A percentile compares a stretch with the other conserved stretches of the same genome.
phyloP scores from a whole-genome alignment of 2,797 vertebrate species.

The Acipenser ruthenus region DNA sequence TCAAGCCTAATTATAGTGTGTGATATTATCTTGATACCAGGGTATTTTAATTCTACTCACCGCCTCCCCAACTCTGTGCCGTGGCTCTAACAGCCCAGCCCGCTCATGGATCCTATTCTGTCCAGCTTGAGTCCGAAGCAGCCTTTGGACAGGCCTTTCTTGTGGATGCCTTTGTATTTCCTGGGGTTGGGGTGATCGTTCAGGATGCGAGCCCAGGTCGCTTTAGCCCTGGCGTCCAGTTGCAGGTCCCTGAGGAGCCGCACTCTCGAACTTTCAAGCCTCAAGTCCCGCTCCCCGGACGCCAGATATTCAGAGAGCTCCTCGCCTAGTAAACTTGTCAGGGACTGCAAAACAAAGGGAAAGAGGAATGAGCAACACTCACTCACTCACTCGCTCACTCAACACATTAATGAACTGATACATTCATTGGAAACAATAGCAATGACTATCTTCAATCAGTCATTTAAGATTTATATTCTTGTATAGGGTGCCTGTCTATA shows the following conservation, averaged over 20 bases:
- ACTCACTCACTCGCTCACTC: no score
- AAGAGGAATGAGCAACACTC: no score
- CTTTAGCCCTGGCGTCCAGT: slow-evolving; percentile 66
- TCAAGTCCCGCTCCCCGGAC: slow-evolving; percentile 58
- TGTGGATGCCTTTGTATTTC: slow-evolving; percentile 67
- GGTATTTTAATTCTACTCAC: slow-evolving; percentile 40
- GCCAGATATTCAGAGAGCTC: slow-evolving; percentile 65
- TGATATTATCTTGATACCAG: neutral
- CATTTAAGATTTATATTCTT: no score
- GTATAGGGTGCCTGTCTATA: no score
- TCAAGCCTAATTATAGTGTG: neutral
- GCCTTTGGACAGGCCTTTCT: slow-evolving; percentile 77
- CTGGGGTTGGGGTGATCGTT: slow-evolving; percentile 64
- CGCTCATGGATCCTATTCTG: slow-evolving; percentile 89
- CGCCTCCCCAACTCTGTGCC: slow-evolving; percentile 59
- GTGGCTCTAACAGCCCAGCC: slow-evolving; percentile 83
- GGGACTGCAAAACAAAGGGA: slow-evolving; percentile 43
- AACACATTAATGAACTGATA: no score
- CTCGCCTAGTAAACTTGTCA: slow-evolving; percentile 63
- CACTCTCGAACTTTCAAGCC: slow-evolving; percentile 58
- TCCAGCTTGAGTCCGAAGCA: slow-evolving; percentile 97
- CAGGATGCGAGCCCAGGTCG: slow-evolving; percentile 71
- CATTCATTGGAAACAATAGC: no score
- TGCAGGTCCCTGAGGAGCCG: slow-evolving; percentile 69
- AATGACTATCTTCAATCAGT: no score